Conservation (phyloP, 1,140 invertebrate genomes). For the Aphis gossypii region DNA sequence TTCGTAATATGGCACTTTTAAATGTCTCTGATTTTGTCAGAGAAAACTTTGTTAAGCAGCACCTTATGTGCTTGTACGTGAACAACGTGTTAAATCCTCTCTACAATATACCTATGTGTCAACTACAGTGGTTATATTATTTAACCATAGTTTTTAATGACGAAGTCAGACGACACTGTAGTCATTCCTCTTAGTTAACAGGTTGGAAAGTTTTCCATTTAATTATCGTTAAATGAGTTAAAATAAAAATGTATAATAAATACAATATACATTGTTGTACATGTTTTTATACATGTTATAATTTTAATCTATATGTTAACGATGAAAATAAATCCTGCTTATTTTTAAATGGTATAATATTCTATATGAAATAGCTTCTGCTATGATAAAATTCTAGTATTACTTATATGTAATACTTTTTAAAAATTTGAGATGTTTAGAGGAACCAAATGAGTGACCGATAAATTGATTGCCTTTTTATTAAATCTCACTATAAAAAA, state of each 20-base stretch:
- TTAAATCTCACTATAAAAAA: too few relatives aligned
- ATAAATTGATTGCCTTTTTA: too few relatives aligned
- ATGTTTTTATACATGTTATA: too few relatives aligned
- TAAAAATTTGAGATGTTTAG: too few relatives aligned
- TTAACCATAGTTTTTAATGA: not conserved
- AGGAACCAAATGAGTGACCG: too few relatives aligned
- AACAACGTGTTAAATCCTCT: not conserved
- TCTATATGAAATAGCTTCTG: too few relatives aligned
- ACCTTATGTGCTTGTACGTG: not conserved
- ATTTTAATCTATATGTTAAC: not conserved
- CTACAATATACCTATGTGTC: not conserved
- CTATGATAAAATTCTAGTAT: too few relatives aligned
- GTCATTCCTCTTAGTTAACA: not conserved
- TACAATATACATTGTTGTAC: not conserved
- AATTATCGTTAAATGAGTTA: not conserved
- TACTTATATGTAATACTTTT: too few relatives aligned
- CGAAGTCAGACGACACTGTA: not conserved
- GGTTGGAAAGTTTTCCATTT: not conserved
- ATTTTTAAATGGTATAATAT: not conserved
- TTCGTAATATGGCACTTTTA: not conserved
- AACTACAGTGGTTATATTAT: not conserved
- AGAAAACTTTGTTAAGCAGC: not conserved
- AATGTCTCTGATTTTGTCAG: not conserved
- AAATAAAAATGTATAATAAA: not conserved
- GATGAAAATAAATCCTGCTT: not conserved